Percentiles rank a stretch among this genome's conserved stretches.
phyloP scores from a whole-genome alignment of 2,113 vertebrate genomes.

The Zosterops pallidus region DNA sequence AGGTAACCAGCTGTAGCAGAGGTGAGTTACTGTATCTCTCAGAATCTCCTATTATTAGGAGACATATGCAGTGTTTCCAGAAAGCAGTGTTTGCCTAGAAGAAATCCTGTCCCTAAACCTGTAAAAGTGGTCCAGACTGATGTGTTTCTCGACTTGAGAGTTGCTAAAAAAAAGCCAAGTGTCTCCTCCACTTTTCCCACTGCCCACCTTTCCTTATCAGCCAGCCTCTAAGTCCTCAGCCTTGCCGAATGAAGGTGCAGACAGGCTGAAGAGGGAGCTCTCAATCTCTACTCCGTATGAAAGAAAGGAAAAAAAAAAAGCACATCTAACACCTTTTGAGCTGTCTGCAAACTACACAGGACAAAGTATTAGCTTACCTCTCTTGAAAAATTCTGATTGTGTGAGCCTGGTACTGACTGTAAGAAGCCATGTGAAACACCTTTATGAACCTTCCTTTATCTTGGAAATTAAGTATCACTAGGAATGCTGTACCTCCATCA shows the following conservation, averaged over 20 bases:
- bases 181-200: not conserved
- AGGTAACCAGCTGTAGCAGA: not conserved
- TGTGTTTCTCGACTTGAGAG: not conserved
- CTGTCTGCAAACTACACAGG: not conserved
- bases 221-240: not conserved
- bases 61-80: not conserved
- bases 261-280: constrained; percentile 44
- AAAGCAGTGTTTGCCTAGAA: not conserved
- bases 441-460: not conserved
- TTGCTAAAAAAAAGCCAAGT: not conserved
- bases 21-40: not conserved
- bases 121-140: not conserved
- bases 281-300: not conserved
- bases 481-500: not conserved
- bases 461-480: not conserved
- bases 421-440: not conserved
- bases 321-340: not conserved
- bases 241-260: not conserved
- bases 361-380: not conserved
- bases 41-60: not conserved
- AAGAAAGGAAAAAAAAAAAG: not conserved
- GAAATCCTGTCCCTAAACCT: not conserved
- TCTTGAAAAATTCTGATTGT: not conserved
- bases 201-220: not conserved
- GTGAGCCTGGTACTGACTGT: not conserved